A percentile compares a stretch with the other conserved stretches of the same genome.
phyloP scores from a whole-genome alignment of 2,797 vertebrate species.

The Argyrosomus regius region DNA sequence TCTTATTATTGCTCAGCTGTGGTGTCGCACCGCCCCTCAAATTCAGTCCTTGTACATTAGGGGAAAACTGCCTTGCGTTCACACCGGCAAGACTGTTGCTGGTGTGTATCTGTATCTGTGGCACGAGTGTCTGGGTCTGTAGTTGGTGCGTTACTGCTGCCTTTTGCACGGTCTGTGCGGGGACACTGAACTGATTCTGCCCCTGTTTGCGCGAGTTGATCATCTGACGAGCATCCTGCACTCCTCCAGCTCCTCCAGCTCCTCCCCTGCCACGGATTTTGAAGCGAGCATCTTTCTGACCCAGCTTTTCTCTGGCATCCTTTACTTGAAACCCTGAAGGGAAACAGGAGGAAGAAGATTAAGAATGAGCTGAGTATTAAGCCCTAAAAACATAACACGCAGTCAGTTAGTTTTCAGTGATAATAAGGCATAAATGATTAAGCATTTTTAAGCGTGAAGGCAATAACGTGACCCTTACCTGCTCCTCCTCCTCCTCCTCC shows the following conservation, averaged over 20 bases:
- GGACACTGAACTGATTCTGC: constrained; percentile 64
- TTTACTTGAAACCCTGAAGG: constrained; percentile 86
- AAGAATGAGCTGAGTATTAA: not conserved
- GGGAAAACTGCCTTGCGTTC: constrained; percentile 72
- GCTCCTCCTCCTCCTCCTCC: constrained; percentile 72
- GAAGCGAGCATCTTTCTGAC: constrained; percentile 94
- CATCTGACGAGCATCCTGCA: constrained; percentile 96
- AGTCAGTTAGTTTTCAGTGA: not conserved
- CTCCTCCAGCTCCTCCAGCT: constrained; percentile 72
- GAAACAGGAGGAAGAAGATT: not conserved
- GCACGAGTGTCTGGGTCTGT: constrained; percentile 70
- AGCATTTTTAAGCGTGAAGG: not conserved
- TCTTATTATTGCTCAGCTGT: constrained; percentile 83
- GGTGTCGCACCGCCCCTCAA: constrained; percentile 57
- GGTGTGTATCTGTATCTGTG: constrained; percentile 83
- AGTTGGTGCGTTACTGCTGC: constrained; percentile 60
- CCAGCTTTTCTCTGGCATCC: constrained; percentile 94
- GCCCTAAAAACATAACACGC: not conserved
- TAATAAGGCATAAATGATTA: not conserved
- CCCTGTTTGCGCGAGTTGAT: constrained; percentile 94
- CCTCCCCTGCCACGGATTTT: constrained; percentile 89
- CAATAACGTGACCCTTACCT: constrained; percentile 49
- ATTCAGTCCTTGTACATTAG: constrained; percentile 72
- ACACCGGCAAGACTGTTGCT: constrained; percentile 56
- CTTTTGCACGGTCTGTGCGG: constrained; percentile 57